Evolutionary conservation across 1,140 invertebrate species (phyloP).

Genomic region (Temnothorax curvispinosus): DNA sequence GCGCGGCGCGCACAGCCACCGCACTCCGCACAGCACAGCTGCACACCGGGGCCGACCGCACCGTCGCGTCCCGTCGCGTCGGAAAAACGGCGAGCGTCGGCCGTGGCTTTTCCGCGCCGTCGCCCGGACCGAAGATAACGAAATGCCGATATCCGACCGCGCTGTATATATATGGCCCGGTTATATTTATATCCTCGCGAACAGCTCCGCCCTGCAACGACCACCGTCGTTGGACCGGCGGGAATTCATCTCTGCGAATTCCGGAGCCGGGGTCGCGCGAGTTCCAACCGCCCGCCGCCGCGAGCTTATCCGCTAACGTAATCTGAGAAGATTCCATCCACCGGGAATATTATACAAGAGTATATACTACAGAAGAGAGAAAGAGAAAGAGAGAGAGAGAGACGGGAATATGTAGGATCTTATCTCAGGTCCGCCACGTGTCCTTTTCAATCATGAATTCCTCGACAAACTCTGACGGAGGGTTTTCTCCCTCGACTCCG

Average conservation of each 20-base stretch:
- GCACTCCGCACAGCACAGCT: no score
- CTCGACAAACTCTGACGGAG: not conserved
- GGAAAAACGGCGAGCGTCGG: not conserved
- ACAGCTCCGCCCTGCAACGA: not conserved
- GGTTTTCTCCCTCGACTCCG: not conserved
- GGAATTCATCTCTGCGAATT: slow-evolving; percentile 5
- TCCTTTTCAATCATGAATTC: slow-evolving; percentile 29
- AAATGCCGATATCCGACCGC: slow-evolving; percentile 56
- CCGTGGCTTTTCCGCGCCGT: slow-evolving; percentile 19
- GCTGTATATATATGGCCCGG: slow-evolving; percentile 26
- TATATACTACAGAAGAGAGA: not conserved
- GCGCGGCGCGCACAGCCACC: not conserved
- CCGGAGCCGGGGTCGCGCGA: not conserved
- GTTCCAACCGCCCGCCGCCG: no score
- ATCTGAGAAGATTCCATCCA: not conserved
- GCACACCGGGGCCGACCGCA: no score
- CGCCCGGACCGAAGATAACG: slow-evolving; percentile 40
- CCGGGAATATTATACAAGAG: not conserved
- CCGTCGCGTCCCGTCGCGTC: not conserved
- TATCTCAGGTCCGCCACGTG: not conserved
- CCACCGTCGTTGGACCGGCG: not conserved
- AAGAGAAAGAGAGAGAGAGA: no score
- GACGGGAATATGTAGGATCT: not conserved
- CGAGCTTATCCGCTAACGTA: not conserved
- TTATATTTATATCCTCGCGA: slow-evolving; percentile 52